Conservation (phyloP, 2,797 vertebrate genomes). For the Crenuchus spilurus region DNA sequence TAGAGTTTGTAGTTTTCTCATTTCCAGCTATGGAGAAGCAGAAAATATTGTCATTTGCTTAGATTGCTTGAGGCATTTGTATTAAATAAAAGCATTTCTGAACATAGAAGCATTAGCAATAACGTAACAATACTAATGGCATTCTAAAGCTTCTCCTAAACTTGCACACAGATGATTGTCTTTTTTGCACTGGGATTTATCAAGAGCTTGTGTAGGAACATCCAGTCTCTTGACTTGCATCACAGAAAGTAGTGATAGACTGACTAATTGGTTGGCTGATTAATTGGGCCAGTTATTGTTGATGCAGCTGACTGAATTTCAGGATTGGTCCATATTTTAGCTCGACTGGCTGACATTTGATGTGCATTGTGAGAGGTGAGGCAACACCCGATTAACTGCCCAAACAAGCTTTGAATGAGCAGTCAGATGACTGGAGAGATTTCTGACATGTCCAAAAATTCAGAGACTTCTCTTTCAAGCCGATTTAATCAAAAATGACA, state of each 20-base stretch:
- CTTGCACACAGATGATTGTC: not conserved
- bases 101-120: not conserved
- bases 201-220: not conserved
- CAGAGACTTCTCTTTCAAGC: no score
- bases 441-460: no score
- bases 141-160: not conserved
- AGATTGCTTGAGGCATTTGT: not conserved
- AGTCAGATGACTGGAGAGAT: no score
- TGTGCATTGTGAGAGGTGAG: no score
- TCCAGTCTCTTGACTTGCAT: not conserved
- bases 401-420: no score
- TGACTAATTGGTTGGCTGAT: no score
- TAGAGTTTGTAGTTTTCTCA: not conserved
- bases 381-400: no score
- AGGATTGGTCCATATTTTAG: no score
- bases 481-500: no score
- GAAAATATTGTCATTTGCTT: not conserved
- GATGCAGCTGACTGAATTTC: not conserved
- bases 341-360: no score
- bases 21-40: not conserved
- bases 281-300: no score
- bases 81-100: not conserved
- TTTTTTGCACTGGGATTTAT: not conserved
- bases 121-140: not conserved
- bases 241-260: not conserved